phyloP scores from a whole-genome alignment of 2,888 invertebrate genomes.

The Acanthoscelides obtectus region DNA sequence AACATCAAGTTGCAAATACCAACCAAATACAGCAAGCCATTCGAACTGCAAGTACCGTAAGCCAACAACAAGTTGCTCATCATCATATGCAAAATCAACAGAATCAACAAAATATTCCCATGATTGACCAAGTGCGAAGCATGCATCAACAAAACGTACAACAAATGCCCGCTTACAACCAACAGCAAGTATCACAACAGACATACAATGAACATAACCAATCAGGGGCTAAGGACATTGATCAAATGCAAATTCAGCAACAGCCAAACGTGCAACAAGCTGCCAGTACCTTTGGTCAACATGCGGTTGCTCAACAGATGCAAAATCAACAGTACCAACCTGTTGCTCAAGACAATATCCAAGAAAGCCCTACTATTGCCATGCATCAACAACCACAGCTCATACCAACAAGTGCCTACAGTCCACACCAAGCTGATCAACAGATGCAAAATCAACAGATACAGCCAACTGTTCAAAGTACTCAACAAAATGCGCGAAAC shows the following conservation, averaged over 20 bases:
- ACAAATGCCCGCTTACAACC: too few relatives aligned
- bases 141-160: too few relatives aligned
- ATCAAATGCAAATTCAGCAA: background rate
- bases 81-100: background rate
- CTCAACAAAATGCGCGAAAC: background rate
- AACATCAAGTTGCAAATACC: background rate
- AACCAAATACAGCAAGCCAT: background rate
- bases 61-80: conserved; percentile 1
- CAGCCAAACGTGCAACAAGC: background rate
- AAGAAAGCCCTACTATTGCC: too few relatives aligned
- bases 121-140: too few relatives aligned
- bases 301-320: background rate
- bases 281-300: background rate
- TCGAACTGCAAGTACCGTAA: background rate
- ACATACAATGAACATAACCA: background rate
- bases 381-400: background rate
- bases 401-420: background rate
- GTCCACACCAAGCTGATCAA: background rate
- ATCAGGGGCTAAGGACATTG: background rate
- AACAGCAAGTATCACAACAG: too few relatives aligned
- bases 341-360: background rate
- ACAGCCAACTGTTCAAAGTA: background rate
- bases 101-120: conserved; percentile 4
- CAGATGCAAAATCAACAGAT: background rate
- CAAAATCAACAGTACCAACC: background rate